Base-by-base conservation (phyloP, 2,888 invertebrate species). In the Cyrtodaria siliqua region DNA sequence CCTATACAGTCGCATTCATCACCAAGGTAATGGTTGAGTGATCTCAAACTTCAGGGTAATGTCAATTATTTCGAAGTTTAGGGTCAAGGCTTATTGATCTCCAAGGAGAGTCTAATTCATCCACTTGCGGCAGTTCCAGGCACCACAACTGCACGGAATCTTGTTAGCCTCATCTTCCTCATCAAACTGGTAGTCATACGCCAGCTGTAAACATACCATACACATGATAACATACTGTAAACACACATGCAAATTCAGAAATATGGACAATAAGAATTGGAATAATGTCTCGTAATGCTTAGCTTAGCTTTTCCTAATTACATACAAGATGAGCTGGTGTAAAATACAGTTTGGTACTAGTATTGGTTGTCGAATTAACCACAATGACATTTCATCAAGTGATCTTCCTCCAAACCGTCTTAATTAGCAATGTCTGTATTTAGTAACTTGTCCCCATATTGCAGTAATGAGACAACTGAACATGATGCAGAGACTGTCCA, bases 161-260 rank as follows among this genome's bases (percentile, higher is more conserved):
- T 99, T 99, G 94, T 99, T 97, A 85, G 97, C 96, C 93, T 98
- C 98, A 77, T 99, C 99, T 94, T 99, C 99, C 89, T 99, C 97
- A 94, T 99, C 99, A 94, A 99, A 99, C 94, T 94, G 94, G 91
- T 95, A 95, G 87, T 95, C 95, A 87, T 95, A 95, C 2, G 94
- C 94, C 42, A 95, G 90, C 94, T 94, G 91, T 40, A 93, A 90
- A 67, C 57, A 71, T 70, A 24, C 59, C 14, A 20, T 23, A 26
- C 26, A 56, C 50, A 33, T 33, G 3, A 50, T 50, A n/a, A 53
- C n/a, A 33, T 8, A 33, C 33, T 4, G 42, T 23, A 20, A 9
- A 40, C n/a, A 59, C 26, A 47, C 2, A n/a, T n/a, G n/a, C n/a
- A n/a, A n/a, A n/a, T n/a, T n/a, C n/a, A n/a, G n/a, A n/a, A n/a